Percentiles rank a stretch among this genome's conserved stretches.
Evolutionary conservation across 2,888 invertebrate genomes (phyloP).

Genomic region (Drosophila subsilvestris): DNA sequence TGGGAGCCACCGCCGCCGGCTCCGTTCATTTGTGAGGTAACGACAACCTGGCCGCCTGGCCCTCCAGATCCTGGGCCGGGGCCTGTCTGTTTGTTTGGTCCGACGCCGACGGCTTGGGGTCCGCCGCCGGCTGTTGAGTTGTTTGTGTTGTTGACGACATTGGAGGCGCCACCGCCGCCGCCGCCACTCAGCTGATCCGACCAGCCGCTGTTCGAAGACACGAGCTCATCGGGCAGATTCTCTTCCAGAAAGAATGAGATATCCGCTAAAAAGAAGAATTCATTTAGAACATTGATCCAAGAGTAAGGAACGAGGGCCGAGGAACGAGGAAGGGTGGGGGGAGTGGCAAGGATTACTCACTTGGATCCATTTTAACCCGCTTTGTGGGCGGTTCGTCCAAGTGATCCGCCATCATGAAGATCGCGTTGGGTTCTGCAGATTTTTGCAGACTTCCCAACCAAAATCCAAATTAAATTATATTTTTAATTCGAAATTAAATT

Average conservation of each 20-base stretch:
- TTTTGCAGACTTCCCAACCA: constrained; percentile 17
- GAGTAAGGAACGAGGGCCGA: not conserved
- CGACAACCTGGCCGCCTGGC: constrained; percentile 73
- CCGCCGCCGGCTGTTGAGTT: constrained; percentile 84
- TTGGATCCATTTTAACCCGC: constrained; percentile 91
- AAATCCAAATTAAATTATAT: constrained; percentile 15
- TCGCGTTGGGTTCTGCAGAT: constrained; percentile 50
- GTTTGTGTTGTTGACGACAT: constrained; percentile 84
- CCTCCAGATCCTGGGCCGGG: constrained; percentile 90
- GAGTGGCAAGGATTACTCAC: constrained; percentile 56
- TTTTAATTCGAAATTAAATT: constrained; percentile 19
- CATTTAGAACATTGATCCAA: not conserved
- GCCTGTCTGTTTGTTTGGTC: constrained; percentile 89
- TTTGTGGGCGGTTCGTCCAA: constrained; percentile 98
- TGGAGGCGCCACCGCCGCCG: constrained; percentile 87
- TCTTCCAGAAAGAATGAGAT: constrained; percentile 94
- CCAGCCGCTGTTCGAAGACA: constrained; percentile 90
- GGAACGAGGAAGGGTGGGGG: not conserved
- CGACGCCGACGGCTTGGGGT: constrained; percentile 62
- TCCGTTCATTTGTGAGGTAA: constrained; percentile 86
- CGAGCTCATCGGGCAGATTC: constrained; percentile 95
- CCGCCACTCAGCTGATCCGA: constrained; percentile 86
- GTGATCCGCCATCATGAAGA: constrained; percentile 94
- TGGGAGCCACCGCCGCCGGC: constrained; percentile 86
- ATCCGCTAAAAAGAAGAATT: constrained; percentile 86